Conservation (phyloP, 1,140 invertebrate genomes). For the Chymomyza costata region DNA sequence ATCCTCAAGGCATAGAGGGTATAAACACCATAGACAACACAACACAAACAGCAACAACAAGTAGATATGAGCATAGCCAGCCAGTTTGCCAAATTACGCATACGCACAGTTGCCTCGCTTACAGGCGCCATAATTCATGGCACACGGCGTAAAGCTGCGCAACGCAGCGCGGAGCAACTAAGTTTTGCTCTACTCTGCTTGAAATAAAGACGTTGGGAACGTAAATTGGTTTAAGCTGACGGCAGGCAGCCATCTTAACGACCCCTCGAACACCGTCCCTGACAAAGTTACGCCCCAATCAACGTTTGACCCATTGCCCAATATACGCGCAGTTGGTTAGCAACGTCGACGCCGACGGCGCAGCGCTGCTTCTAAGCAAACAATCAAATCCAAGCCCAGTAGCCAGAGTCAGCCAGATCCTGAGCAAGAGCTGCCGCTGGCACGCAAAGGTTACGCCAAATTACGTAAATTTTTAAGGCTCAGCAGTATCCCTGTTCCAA, state of each 20-base stretch:
- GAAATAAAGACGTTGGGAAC: conserved; percentile 64
- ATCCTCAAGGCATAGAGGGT: conserved; percentile 1
- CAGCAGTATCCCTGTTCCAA: conserved; percentile 37
- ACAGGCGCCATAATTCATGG: conserved; percentile 60
- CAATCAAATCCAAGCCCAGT: conserved; percentile 12
- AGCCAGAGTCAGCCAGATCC: neutral
- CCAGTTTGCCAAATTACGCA: conserved; percentile 50
- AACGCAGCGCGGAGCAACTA: conserved; percentile 30
- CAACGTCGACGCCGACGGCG: neutral
- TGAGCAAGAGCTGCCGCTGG: neutral
- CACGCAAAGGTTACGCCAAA: conserved; percentile 57
- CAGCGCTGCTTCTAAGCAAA: conserved; percentile 22
- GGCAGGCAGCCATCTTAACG: conserved; percentile 31
- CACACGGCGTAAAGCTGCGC: conserved; percentile 37
- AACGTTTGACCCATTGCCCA: conserved; percentile 56
- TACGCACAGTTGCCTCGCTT: conserved; percentile 60
- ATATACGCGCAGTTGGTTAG: neutral
- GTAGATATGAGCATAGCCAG: conserved; percentile 6
- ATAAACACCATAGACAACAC: conserved; percentile 39
- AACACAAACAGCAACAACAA: too few species aligned
- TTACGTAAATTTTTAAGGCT: conserved; percentile 70
- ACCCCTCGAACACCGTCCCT: conserved; percentile 3
- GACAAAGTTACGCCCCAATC: conserved; percentile 3
- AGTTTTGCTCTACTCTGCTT: conserved; percentile 33
- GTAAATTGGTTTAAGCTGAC: conserved; percentile 72